Conservation (phyloP, 2,797 vertebrate genomes). For the Amblyraja radiata region DNA sequence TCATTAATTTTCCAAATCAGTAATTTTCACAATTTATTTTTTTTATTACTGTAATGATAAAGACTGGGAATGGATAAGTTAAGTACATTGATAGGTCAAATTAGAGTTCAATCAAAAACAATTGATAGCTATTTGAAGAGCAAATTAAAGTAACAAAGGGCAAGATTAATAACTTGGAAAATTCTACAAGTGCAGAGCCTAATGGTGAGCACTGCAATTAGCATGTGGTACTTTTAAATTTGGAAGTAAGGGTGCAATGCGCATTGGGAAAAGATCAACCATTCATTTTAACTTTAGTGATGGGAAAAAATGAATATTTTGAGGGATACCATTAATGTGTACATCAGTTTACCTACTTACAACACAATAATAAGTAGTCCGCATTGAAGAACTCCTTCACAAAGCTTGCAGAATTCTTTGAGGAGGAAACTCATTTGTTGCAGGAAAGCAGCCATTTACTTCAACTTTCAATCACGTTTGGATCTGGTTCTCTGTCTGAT, state of each 20-base stretch:
- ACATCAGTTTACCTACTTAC: neutral
- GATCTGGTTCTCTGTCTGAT: neutral
- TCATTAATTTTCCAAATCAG: no score
- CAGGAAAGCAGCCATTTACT: neutral
- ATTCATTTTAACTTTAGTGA: neutral
- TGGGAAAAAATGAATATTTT: neutral
- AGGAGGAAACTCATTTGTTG: neutral
- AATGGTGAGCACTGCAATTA: neutral
- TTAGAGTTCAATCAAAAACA: neutral
- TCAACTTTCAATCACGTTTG: neutral
- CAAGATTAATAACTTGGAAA: neutral
- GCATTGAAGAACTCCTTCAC: neutral
- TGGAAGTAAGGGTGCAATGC: neutral
- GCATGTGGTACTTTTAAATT: neutral
- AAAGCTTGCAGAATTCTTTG: neutral
- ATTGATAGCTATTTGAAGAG: neutral
- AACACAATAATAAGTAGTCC: neutral
- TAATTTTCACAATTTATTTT: no score
- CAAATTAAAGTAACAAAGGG: neutral
- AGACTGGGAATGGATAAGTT: neutral
- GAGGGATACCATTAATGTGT: neutral
- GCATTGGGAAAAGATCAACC: neutral
- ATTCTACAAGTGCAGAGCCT: neutral
- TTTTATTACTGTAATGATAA: no score
- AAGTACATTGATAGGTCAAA: no score